Evolutionary conservation across 2,113 vertebrate genomes (phyloP), one percentile per base, ranked within the genome.

Genomic region (Poeciliopsis occidentalis): DNA sequence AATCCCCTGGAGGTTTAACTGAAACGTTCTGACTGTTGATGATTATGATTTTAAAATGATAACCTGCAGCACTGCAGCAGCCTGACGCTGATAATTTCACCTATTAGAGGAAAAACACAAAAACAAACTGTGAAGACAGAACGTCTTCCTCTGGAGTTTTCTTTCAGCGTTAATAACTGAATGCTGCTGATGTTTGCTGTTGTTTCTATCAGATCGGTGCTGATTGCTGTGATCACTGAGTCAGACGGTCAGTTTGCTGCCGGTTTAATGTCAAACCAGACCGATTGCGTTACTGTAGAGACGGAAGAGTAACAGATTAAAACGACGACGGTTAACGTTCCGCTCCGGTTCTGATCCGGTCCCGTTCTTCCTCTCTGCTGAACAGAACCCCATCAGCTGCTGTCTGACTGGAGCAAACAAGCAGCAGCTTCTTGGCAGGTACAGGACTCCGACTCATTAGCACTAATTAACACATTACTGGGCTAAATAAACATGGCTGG

Each of bases 361-460:
- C 26, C 37, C 32, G 24, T 67, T 75, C 39, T 30, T 60, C 34
- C 47, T 60, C 31, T 32, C 64, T 60, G 72, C 64, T n/a, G 15
- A 67, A 60, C 57, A 68, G 65, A 75, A 39, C 0, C 8, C 11
- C 15, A 30, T 24, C 60, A 34, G 60, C 64, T 57, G 64, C 65
- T 41, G 64, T 54, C 37, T 66, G 64, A 13, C 67, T 62, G 73
- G 74, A 63, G n/a, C 57, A 32, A 75, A 75, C 41, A 63, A 54
- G 47, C 60, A 51, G 32, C 19, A 47, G n/a, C 66, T 63, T 61
- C 74, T 47, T 27, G 67, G 27, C 67, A 32, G 61, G 60, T 63
- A 22, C 41, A 54, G 41, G 2, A 64, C 64, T 76, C 15, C 8
- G 29, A 64, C 41, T 54, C 41, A 62, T 76, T 69, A 69, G 22